Evolutionary conservation across 2,113 vertebrate species (phyloP).

Genomic region (Tor tambroides): DNA sequence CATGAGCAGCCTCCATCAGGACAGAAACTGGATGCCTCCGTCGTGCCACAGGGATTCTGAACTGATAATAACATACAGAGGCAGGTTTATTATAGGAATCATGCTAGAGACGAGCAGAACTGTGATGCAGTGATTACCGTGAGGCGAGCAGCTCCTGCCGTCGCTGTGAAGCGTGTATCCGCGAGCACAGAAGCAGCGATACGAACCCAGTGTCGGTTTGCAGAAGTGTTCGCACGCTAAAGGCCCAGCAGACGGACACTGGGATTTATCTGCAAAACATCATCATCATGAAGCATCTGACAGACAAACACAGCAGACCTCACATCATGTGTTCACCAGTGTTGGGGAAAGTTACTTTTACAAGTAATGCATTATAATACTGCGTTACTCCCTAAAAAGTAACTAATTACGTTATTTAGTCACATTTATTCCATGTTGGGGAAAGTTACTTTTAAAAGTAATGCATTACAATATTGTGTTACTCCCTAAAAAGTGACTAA

Average conservation of each 20-base stretch:
- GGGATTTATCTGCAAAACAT: slow-evolving; percentile 70
- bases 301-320: too few species aligned
- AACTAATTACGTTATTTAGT: too few species aligned
- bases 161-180: slow-evolving; percentile 82
- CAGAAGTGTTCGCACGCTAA: slow-evolving; percentile 88
- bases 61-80: slow-evolving; percentile 43
- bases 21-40: slow-evolving; percentile 48
- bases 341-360: too few species aligned
- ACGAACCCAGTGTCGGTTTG: slow-evolving; percentile 63
- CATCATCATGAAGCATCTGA: neutral
- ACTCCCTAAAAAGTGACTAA: too few species aligned
- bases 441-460: too few species aligned
- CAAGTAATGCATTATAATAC: too few species aligned
- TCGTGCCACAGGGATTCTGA: slow-evolving; percentile 70
- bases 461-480: too few species aligned
- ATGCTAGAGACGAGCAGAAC: too few species aligned
- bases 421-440: too few species aligned
- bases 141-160: slow-evolving; percentile 75
- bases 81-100: too few species aligned
- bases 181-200: slow-evolving; percentile 80
- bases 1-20: slow-evolving; percentile 78
- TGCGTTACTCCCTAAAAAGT: too few species aligned
- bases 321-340: too few species aligned
- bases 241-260: slow-evolving; percentile 77
- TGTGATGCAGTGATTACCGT: slow-evolving; percentile 69